Evolutionary conservation across 2,797 vertebrate species (phyloP), one percentile per base, ranked within the genome.

Genomic region (Centropyge bicolor): DNA sequence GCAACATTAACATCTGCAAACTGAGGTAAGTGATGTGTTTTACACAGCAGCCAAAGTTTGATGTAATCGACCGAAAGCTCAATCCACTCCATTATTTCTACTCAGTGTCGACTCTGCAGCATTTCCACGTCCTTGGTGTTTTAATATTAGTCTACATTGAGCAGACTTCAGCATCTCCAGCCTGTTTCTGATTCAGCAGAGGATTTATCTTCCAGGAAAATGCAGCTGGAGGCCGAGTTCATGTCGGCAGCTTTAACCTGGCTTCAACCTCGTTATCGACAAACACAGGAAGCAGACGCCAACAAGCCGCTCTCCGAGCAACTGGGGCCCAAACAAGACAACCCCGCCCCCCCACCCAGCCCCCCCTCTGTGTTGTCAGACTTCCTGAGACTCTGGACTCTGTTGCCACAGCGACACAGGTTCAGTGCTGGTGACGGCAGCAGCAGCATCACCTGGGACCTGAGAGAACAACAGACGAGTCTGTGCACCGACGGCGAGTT

Each of bases 231-330:
- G 54, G 40, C 31, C 2, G 20, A 72, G 57, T 45, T 70, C 64
- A 76, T 1, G 56, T 22, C 52, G 0, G 4, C 41, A 6, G 24
- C 60, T n/a, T n/a, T n/a, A 67, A 73, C 77, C 80, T 73, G 41
- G 13, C 31, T 3, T 17, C 43, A 8, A 70, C 83, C 82, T 72
- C 43, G 31, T 63, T 73, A 72, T 82, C 65, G 0, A 70, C 86
- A 72, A 80, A 85, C 56, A 46, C 78, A 84, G 84, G 86, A 88
- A 82, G 61, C 72, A 76, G 75, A 60, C 76, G 4, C 2, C 36
- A 73, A 40, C 69, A n/a, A 9, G 56, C 60, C 14, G 45, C 71
- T 45, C 46, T 4, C 16, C 27, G 24, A 56, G 13, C 61, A 36
- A 2, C 27, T 10, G 3, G 12, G 3, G 43, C n/a, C 65, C 48